Conservation (phyloP, 35 echinoderm and acorn worm genomes). For the Diadema setosum region DNA sequence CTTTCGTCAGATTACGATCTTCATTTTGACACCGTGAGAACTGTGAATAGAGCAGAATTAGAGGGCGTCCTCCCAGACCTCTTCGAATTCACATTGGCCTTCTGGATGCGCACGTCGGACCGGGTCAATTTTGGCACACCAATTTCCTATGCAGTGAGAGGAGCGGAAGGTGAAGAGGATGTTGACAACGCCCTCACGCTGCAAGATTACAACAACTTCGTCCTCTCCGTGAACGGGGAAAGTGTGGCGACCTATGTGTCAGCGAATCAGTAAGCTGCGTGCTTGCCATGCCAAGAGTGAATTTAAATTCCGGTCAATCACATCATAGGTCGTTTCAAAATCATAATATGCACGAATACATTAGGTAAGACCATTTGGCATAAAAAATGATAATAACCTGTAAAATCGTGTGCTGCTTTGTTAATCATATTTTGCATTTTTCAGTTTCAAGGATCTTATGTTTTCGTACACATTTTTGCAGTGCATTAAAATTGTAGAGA, state of each 20-base stretch:
- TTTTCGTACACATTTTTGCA: too few species aligned
- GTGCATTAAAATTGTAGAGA: too few species aligned
- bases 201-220: conserved; percentile 73
- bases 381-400: too few species aligned
- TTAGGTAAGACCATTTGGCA: too few species aligned
- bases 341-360: too few species aligned
- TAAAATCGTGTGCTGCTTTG: too few species aligned
- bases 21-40: not conserved
- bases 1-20: conserved; percentile 42
- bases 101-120: conserved; percentile 74
- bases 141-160: conserved; percentile 43
- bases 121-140: conserved; percentile 38
- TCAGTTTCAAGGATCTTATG: too few species aligned
- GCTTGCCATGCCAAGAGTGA: too few species aligned
- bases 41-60: conserved; percentile 9
- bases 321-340: too few species aligned
- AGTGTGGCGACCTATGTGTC: conserved; percentile 23
- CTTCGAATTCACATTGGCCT: conserved; percentile 58
- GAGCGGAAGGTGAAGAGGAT: not conserved
- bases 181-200: conserved; percentile 66
- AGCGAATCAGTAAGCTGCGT: conserved; percentile 59
- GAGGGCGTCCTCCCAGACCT: conserved; percentile 29
- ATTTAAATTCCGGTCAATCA: too few species aligned
- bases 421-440: too few species aligned
- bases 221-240: conserved; percentile 58